phyloP scores from a whole-genome alignment of 2,797 vertebrate genomes.

The Clarias platycephalus region DNA sequence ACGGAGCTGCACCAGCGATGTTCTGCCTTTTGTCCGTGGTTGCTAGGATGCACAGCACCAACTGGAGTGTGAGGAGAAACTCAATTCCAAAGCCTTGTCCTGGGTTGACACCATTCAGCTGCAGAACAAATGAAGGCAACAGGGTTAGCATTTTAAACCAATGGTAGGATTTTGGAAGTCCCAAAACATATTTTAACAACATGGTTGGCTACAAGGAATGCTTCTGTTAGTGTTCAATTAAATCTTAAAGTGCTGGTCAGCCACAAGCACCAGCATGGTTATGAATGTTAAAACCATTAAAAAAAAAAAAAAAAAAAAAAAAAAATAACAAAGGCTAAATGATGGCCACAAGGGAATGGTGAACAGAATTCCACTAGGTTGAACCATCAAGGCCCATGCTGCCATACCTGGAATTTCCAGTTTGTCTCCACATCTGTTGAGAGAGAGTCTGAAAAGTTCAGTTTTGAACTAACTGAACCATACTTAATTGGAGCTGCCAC shows the following conservation, averaged over 20 bases:
- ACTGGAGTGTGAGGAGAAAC: constrained; percentile 79
- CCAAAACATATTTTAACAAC: no score
- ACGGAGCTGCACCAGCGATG: constrained; percentile 66
- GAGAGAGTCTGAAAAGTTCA: neutral
- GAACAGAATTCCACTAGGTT: neutral
- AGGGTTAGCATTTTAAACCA: constrained; percentile 28
- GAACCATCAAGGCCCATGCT: neutral
- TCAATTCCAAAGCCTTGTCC: constrained; percentile 80
- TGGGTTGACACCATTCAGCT: constrained; percentile 64
- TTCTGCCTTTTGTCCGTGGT: constrained; percentile 74
- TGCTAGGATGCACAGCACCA: constrained; percentile 79
- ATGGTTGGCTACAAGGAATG: neutral
- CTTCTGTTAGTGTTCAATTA: neutral
- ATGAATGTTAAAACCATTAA: neutral
- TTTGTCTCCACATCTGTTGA: neutral
- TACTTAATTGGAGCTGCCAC: no score
- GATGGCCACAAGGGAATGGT: neutral
- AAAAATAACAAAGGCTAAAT: no score
- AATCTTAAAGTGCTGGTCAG: neutral
- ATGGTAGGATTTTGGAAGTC: no score
- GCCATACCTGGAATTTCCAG: no score
- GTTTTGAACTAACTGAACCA: no score
- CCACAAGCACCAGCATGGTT: neutral
- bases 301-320: no score
- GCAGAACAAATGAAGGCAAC: constrained; percentile 11